Conservation (phyloP, 2,113 vertebrate genomes). For the Motacilla alba region DNA sequence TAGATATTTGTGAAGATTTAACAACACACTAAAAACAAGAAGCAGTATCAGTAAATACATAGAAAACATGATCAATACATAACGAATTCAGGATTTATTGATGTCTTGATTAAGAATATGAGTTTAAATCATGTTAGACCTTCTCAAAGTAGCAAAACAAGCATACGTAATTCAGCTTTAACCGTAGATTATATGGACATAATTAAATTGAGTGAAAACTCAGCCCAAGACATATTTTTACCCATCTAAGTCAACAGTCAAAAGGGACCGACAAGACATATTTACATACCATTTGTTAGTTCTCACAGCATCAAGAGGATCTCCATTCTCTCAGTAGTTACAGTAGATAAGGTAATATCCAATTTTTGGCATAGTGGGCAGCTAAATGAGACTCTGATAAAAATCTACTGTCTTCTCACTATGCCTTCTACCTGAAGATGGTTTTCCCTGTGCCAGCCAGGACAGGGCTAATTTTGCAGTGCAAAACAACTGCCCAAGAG, state of each 20-base stretch:
- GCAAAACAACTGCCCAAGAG: neutral
- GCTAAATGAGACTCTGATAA: neutral
- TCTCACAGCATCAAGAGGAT: neutral
- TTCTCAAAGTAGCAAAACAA: neutral
- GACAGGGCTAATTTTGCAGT: neutral
- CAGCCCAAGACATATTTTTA: neutral
- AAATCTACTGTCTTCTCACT: fast-evolving
- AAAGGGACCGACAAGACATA: neutral
- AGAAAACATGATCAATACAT: neutral
- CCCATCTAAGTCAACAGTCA: neutral
- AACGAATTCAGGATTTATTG: neutral
- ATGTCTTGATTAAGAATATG: neutral
- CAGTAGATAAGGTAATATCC: neutral
- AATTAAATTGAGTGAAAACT: neutral
- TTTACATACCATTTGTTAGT: neutral
- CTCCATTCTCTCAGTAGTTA: neutral
- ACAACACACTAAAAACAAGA: neutral
- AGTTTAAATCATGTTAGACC: neutral
- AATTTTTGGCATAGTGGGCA: neutral
- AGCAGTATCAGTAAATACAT: neutral
- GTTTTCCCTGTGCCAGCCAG: neutral
- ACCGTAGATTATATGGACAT: neutral
- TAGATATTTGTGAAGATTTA: neutral
- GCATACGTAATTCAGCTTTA: neutral
- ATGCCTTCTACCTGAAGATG: neutral